These are phyloP conservation scores for Echeneis naucrates DNA, from an alignment of 2,797 vertebrate species.

Conservation along the genomic window DNA sequence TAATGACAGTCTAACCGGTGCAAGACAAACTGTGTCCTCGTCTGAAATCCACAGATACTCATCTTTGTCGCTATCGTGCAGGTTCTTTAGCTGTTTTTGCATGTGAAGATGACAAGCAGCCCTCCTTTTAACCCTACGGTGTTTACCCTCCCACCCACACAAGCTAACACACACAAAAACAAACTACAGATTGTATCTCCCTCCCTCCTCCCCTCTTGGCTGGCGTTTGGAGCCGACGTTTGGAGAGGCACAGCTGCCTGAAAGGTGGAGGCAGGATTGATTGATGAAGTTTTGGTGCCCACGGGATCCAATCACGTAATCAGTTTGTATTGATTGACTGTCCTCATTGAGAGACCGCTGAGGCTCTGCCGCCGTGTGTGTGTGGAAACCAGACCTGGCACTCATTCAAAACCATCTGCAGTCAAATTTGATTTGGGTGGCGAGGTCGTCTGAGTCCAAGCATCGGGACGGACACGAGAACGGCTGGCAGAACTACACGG, in stretches of 20 bases:
- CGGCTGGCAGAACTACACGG: slow-evolving; percentile 37
- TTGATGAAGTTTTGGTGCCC: slow-evolving; percentile 78
- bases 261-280: slow-evolving; percentile 77
- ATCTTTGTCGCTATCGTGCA: slow-evolving; percentile 17
- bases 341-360: slow-evolving; percentile 73
- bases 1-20: slow-evolving; percentile 36
- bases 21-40: slow-evolving; percentile 32
- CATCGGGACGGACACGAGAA: slow-evolving; percentile 27
- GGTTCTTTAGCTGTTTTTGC: slow-evolving; percentile 27
- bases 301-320: slow-evolving; percentile 83
- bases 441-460: slow-evolving; percentile 38
- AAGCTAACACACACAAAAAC: slow-evolving; percentile 20
- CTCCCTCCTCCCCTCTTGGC: slow-evolving; percentile 32
- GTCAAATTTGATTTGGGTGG: slow-evolving; percentile 63
- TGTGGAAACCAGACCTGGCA: slow-evolving; percentile 54
- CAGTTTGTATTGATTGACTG: slow-evolving; percentile 81
- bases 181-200: slow-evolving; percentile 7
- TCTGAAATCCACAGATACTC: slow-evolving; percentile 23
- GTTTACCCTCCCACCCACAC: neutral
- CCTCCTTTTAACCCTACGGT: slow-evolving; percentile 2
- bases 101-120: slow-evolving; percentile 15
- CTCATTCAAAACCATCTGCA: slow-evolving; percentile 57
- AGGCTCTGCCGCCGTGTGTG: slow-evolving; percentile 52
- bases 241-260: slow-evolving; percentile 69
- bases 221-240: slow-evolving; percentile 41